Base-by-base conservation (phyloP, 2,797 vertebrate genomes). In the Synanceia verrucosa region DNA sequence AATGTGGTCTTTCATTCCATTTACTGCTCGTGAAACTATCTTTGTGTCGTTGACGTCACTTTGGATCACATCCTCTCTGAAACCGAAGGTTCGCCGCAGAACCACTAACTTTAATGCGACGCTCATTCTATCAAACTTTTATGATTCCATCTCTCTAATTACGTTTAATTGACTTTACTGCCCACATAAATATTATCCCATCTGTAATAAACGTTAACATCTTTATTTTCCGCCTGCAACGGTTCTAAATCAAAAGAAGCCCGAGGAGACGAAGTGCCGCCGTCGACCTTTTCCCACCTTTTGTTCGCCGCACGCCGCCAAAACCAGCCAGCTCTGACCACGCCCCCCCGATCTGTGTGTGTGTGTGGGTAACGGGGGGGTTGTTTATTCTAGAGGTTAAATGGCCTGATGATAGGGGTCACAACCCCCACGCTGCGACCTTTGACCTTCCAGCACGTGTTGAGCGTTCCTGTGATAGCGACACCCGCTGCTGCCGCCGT, bases 321-420 rank as follows among this genome's bases (percentile, higher is more conserved):
- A 6, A 41, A n/a, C 31, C 55, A 11, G 18, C 23, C 59, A 8
- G 34, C 52, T 3, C 23, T 26, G 16, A 28, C 60, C 76, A 41
- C 65, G 16, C 58, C 58, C 72, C 52, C 63, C 9, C 18, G 10
- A 46, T 46, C 44, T 29, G 72, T 36, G 43, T 57, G 62, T 55
- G 39, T 34, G 51, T 33, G 66, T 31, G 19, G 19, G 23, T 47
- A 61, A 61, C 96, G 52, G 94, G 93, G 95, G 94, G 94, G 94
- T 6, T 95, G 86, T 97, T 97, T 97, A 96, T 96, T 95, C 95
- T 93, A 93, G 93, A 95, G 96, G 96, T 97, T 96, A 97, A 97
- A 96, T 91, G 94, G 94, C 92, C 95, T 86, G 93, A 95, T 94
- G 94, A 96, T 93, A 62, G 94, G 94, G 95, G 95, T 96, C 95